Percentiles rank a stretch among this genome's conserved stretches.
phyloP scores from a whole-genome alignment of 2,797 vertebrate genomes.

The Onychomys torridus region DNA sequence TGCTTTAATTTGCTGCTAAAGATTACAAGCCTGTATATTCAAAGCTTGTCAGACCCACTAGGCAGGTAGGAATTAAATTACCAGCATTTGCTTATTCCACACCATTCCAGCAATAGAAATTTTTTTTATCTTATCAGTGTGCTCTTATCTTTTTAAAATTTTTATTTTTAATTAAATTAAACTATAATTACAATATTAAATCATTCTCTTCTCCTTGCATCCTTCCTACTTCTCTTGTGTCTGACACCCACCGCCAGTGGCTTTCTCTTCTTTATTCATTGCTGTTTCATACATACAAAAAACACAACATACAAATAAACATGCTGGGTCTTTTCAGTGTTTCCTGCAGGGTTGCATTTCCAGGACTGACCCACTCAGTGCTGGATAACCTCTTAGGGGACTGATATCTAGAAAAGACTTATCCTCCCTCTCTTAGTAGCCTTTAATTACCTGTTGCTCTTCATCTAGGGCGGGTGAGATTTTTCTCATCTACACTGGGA shows the following conservation, averaged over 20 bases:
- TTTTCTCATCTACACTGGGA: neutral
- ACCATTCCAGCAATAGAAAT: neutral
- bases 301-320: neutral
- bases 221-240: neutral
- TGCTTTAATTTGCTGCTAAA: neutral
- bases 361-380: neutral
- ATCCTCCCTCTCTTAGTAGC: neutral
- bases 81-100: neutral
- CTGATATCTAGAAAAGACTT: neutral
- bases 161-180: neutral
- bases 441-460: neutral
- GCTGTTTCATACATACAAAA: neutral
- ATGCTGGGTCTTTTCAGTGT: neutral
- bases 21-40: neutral
- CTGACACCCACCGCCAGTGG: neutral
- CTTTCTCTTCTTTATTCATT: neutral
- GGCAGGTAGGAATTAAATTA: neutral
- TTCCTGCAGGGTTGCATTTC: neutral
- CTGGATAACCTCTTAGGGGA: neutral
- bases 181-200: neutral
- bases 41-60: neutral
- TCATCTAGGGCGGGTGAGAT: neutral
- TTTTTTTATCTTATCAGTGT: neutral
- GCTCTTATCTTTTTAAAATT: neutral
- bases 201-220: neutral